These are phyloP conservation scores for Saguinus midas DNA, from an alignment of 2,113 vertebrate species.

Conservation along the genomic window DNA sequence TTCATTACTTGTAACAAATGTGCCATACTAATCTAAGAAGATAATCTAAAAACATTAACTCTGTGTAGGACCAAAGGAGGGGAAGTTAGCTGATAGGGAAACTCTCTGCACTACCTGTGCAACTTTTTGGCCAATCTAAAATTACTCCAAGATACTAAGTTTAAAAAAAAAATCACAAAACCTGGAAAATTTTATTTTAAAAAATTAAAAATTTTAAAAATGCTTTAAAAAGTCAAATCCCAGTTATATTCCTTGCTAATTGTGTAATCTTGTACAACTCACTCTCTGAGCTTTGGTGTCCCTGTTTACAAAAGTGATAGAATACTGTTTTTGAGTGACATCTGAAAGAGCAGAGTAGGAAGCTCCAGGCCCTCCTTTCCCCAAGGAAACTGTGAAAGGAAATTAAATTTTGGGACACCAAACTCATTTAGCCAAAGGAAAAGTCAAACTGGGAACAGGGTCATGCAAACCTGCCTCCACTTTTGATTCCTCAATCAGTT, in stretches of 20 bases:
- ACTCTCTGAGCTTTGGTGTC: not conserved
- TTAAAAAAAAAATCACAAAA: not conserved
- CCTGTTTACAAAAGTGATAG: not conserved
- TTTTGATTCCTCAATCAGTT: no score
- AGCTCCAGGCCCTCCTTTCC: not conserved
- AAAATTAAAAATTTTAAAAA: not conserved
- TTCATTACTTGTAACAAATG: not conserved
- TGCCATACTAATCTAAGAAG: not conserved
- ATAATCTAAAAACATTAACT: not conserved
- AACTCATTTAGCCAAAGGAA: no score
- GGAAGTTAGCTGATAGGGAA: not conserved
- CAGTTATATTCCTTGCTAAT: not conserved
- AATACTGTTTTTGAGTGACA: not conserved
- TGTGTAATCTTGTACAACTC: not conserved
- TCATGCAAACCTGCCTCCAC: no score
- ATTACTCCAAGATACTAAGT: slow-evolving; percentile 10
- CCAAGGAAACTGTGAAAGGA: not conserved
- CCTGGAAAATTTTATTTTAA: not conserved
- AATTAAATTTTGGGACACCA: no score
- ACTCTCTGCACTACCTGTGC: not conserved
- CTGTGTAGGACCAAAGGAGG: not conserved
- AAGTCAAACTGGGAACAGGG: no score
- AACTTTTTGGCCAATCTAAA: not conserved
- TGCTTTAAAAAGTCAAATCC: not conserved
- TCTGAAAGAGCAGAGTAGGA: not conserved